Conservation (phyloP, 1,140 invertebrate genomes). For the Ptiloglossa arizonensis region DNA sequence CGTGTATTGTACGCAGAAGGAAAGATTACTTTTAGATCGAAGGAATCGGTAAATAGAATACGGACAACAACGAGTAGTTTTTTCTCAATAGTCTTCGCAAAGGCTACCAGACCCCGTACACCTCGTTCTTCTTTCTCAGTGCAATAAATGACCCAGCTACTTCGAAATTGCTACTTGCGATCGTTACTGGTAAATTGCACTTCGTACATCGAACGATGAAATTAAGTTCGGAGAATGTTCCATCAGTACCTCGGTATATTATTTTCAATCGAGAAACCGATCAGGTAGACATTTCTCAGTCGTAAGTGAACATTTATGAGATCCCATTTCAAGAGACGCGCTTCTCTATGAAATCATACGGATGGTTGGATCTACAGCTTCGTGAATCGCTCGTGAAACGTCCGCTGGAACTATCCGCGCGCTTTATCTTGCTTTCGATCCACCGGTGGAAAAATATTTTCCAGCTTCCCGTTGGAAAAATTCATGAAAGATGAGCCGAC, state of each 20-base stretch:
- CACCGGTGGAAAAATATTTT: neutral
- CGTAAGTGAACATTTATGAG: conserved; percentile 27
- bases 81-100: no score
- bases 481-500: neutral
- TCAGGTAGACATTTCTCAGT: neutral
- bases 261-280: conserved; percentile 12
- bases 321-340: neutral
- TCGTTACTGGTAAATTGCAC: conserved; percentile 25
- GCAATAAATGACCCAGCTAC: neutral
- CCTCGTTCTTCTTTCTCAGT: neutral
- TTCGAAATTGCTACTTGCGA: conserved; percentile 13
- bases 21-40: no score
- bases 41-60: no score
- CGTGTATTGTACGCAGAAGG: no score
- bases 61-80: no score
- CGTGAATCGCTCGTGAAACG: neutral
- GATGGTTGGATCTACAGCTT: neutral
- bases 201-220: conserved; percentile 6
- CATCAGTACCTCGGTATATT: neutral
- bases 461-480: neutral
- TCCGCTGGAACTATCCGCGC: neutral
- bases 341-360: conserved; percentile 13
- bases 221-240: neutral
- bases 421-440: neutral
- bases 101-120: no score